Percentiles rank a stretch among this genome's conserved stretches.
phyloP scores from a whole-genome alignment of 2,797 vertebrate genomes.

The Anguilla anguilla region DNA sequence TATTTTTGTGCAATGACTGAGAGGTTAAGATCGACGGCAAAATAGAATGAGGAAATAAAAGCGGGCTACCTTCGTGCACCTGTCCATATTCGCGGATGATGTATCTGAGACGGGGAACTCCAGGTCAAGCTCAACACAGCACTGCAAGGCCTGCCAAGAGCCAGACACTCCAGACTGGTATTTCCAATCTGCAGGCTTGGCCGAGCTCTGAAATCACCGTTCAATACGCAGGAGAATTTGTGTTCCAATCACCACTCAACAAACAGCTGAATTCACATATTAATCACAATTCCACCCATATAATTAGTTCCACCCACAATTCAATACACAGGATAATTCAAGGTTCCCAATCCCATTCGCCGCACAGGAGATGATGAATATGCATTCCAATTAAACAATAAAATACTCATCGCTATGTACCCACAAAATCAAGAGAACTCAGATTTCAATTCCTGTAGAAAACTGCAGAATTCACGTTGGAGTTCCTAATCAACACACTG shows the following conservation, averaged over 20 bases:
- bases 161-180: slow-evolving; percentile 81
- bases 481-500: neutral
- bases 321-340: neutral
- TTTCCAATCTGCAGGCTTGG: slow-evolving; percentile 94
- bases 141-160: slow-evolving; percentile 81
- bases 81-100: slow-evolving; percentile 69
- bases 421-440: neutral
- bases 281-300: neutral
- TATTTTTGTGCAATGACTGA: neutral
- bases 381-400: neutral
- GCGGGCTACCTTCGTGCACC: slow-evolving; percentile 77
- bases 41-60: neutral
- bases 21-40: neutral
- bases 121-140: slow-evolving; percentile 81
- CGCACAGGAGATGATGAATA: neutral
- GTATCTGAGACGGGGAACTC: slow-evolving; percentile 77
- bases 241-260: neutral
- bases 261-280: neutral
- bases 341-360: neutral
- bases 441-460: neutral
- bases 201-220: slow-evolving; percentile 74
- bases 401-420: too few relatives aligned
- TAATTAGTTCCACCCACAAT: neutral
- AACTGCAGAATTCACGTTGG: neutral
- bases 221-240: neutral